These are phyloP conservation scores for Ophion obscuratus DNA, from an alignment of 2,888 invertebrate species.

Conservation along the genomic window DNA sequence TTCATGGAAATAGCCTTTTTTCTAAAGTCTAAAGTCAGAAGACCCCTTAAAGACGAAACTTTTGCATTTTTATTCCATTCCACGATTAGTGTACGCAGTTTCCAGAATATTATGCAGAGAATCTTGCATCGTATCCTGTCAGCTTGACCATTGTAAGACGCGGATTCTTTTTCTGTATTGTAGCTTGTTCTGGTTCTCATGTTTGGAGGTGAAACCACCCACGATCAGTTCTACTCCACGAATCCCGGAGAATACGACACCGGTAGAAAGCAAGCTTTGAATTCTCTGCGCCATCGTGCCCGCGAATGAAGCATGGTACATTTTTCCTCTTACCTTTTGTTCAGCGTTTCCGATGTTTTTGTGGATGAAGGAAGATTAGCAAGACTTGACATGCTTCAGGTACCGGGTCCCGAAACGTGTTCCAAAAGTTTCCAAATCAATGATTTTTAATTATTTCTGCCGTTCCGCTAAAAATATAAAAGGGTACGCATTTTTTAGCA, in stretches of 20 bases:
- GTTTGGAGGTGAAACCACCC: conserved; percentile 88
- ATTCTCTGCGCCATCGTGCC: conserved; percentile 79
- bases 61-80: not conserved
- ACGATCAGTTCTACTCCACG: conserved; percentile 87
- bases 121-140: conserved; percentile 13
- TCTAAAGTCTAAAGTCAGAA: too few relatives aligned
- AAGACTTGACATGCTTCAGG: too few relatives aligned
- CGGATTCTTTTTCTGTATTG: conserved; percentile 46
- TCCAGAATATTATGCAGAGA: not conserved
- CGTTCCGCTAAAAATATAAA: too few relatives aligned
- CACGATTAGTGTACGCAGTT: not conserved
- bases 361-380: too few relatives aligned
- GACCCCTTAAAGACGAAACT: conserved; percentile 51
- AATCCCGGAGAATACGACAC: conserved; percentile 88
- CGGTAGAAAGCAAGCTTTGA: conserved; percentile 85
- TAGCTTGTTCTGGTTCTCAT: conserved; percentile 85
- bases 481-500: too few relatives aligned
- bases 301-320: conserved; percentile 49
- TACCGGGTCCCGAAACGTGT: too few relatives aligned
- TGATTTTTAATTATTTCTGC: too few relatives aligned
- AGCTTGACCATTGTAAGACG: not conserved
- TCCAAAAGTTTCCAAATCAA: too few relatives aligned
- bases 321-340: not conserved
- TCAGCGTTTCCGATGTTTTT: not conserved
- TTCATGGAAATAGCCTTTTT: too few relatives aligned